Base-by-base conservation (phyloP, 2,113 vertebrate species). In the Tychaedon coryphoeus region DNA sequence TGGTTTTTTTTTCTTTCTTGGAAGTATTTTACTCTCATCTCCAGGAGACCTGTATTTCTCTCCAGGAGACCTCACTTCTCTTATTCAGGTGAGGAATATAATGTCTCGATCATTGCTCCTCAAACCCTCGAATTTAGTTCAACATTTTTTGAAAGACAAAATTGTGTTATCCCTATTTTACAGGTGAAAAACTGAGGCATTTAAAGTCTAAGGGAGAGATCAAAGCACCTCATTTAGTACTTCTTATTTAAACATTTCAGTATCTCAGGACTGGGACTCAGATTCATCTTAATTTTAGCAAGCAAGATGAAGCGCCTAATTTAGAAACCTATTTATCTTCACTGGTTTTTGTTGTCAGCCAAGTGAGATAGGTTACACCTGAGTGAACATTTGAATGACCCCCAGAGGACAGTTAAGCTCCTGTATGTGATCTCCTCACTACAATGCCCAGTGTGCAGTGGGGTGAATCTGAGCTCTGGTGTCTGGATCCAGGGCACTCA, bases 271-370 rank as follows among this genome's bases (percentile, higher is more conserved):
- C 8, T 77, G 7, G 16, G 29, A 40, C 62, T 62, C 51, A 66
- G 12, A 88, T 93, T 92, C 56, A 90, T 83, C 90, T 94, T 92
- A 91, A 94, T 95, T 91, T 90, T 60, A 75, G 34, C 23, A 65
- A 62, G 34, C 14, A 58, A 83, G 38, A 1, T 71, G 64, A 90
- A 90, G 19, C 13, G 90, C 47, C 64, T 83, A n/a, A 93, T 93
- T 90, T 86, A 80, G 72, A 93, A 94, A 34, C 20, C 60, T 72
- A 92, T 97, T 95, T 88, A 70, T 94, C 79, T 95, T 95, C 74
- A 17, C 23, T 92, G 60, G 0, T 14, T 95, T 93, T 61, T 92
- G 14, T 77, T 94, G 82, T 95, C 88, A 94, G 33, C 29, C 26
- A 73, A 0, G 9, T 0, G 0, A 73, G 58, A 50, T 14, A 70